A percentile compares a stretch with the other conserved stretches of the same genome.
Evolutionary conservation across 2,888 invertebrate genomes (phyloP).

Genomic region (Uloborus plumipes): DNA sequence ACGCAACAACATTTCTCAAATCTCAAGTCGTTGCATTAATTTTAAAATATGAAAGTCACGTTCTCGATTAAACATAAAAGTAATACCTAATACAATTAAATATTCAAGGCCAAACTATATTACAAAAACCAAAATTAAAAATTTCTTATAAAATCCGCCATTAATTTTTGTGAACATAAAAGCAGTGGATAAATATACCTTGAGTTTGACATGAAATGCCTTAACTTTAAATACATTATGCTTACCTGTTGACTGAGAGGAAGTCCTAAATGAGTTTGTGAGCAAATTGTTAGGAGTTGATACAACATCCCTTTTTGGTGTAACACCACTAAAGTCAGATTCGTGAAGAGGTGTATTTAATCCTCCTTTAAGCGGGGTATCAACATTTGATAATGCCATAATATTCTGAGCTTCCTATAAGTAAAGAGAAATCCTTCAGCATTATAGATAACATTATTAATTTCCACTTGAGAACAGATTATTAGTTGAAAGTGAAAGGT

Average conservation of each 20-base stretch:
- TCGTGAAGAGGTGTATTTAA: conserved; percentile 92
- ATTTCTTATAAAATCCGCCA: too few species aligned
- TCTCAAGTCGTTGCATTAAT: too few species aligned
- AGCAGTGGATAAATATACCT: too few species aligned
- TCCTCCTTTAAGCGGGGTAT: conserved; percentile 96
- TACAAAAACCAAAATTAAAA: too few species aligned
- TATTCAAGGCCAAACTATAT: too few species aligned
- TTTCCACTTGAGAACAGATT: background rate
- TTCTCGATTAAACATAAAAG: too few species aligned
- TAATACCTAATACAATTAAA: too few species aligned
- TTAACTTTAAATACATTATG: background rate
- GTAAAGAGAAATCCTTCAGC: background rate
- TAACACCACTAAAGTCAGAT: conserved; percentile 87
- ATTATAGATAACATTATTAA: background rate
- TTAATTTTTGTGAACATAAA: too few species aligned
- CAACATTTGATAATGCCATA: conserved; percentile 97
- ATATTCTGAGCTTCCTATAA: conserved; percentile 97
- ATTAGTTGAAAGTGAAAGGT: background rate
- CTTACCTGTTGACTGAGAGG: conserved; percentile 65
- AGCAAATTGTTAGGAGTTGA: conserved; percentile 93
- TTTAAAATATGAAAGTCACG: too few species aligned
- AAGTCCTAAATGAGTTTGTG: conserved; percentile 83
- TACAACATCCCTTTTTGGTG: conserved; percentile 73
- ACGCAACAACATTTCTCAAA: too few species aligned
- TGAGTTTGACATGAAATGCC: background rate